phyloP scores from a whole-genome alignment of 2,888 invertebrate species.

The Megaustenia siamemsis region DNA sequence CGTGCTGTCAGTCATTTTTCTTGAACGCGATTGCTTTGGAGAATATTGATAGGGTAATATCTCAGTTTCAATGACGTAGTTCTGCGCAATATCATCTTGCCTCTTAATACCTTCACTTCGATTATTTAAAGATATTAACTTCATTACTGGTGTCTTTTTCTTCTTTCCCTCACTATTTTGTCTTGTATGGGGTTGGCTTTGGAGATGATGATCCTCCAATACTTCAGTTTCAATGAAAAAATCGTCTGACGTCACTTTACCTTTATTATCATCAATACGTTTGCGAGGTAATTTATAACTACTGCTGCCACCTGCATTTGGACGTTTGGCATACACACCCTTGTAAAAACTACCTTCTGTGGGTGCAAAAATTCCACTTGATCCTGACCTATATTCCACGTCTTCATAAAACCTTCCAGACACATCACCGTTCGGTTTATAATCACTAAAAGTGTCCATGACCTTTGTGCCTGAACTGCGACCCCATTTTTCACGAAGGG shows the following conservation, averaged over 20 bases:
- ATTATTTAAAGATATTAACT: no score
- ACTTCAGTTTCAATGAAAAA: conserved; percentile 48
- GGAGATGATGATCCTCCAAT: no score
- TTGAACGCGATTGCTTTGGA: background rate
- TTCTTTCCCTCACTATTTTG: background rate
- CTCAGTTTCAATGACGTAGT: background rate
- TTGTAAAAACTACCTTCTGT: background rate
- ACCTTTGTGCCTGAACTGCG: conserved; percentile 47
- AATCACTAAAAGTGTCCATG: conserved; percentile 47
- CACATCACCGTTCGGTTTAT: conserved; percentile 5
- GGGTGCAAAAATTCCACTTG: background rate
- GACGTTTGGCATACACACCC: conserved; percentile 16
- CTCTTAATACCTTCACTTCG: background rate
- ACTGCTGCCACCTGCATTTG: background rate
- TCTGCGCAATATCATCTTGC: background rate
- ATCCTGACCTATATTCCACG: background rate
- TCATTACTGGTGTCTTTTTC: background rate
- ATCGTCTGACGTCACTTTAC: background rate
- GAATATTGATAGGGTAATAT: no score
- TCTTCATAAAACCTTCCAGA: background rate
- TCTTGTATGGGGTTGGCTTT: background rate
- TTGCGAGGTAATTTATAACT: background rate
- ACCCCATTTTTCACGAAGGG: conserved; percentile 57
- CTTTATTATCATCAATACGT: no score
- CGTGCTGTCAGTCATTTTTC: background rate